Base-by-base conservation (phyloP, 1,140 invertebrate species). In the Chelonus insularis region DNA sequence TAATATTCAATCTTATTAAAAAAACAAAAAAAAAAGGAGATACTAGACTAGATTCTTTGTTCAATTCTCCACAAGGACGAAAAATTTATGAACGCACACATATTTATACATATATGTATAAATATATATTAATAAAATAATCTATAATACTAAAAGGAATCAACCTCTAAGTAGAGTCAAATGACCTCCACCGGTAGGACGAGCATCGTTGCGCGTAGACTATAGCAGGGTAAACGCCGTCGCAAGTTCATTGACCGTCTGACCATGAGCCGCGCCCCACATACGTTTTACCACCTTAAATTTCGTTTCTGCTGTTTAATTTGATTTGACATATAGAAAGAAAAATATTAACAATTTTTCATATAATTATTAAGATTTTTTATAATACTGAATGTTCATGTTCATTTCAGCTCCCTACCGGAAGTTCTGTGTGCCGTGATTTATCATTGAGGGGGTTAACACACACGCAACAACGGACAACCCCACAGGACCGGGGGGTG, bases 401-500 rank as follows among this genome's bases (percentile, higher is more conserved):
- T n/a, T n/a, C n/a, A n/a, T 78, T 81, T 48, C 75, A 83, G 81
- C 72, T 77, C 76, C 71, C 72, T 77, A 70, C 66, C 76, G 70
- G 73, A 73, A 81, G 72, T 76, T 73, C 76, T 79, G 79, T 80
- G 79, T 78, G 78, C 75, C 75, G 82, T 79, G 76, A 81, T 83
- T 82, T 80, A 75, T 80, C 77, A 75, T 76, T 76, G 66, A 77
- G 76, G 74, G 73, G 76, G 72, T 72, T 73, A 74, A 75, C 74
- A 79, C 71, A 82, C 77, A 75, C 81, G 76, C 76, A 80, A 93
- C 91, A 89, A 94, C 92, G 94, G 94, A 95, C 91, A 91, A 92
- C 90, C 91, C 92, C 89, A 92, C 88, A 91, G 91, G 89, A 90
- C 86, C 89, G 91, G 94, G 94, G 91, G 93, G 93, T 93, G 92